Percentiles rank a stretch among this genome's conserved stretches.
These are phyloP conservation scores for Lanius collurio DNA, from an alignment of 2,113 vertebrate genomes.

Conservation along the genomic window DNA sequence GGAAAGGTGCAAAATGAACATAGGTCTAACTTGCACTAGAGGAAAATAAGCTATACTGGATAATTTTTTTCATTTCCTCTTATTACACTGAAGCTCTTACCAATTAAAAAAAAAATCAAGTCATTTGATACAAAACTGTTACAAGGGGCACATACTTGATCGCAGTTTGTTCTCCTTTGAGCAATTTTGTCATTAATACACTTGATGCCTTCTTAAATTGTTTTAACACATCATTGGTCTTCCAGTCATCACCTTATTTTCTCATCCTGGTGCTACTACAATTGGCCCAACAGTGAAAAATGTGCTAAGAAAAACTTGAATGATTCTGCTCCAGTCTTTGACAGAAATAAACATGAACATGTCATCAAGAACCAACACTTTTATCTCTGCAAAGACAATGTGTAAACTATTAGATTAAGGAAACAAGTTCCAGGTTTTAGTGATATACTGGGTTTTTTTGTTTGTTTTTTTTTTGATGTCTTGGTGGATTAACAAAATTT, in stretches of 20 bases:
- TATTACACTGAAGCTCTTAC: not conserved
- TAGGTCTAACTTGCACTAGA: not conserved
- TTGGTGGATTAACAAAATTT: not conserved
- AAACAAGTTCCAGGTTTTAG: not conserved
- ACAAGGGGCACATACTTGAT: not conserved
- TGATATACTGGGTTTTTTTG: not conserved
- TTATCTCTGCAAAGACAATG: constrained; percentile 72
- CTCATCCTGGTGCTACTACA: constrained; percentile 62
- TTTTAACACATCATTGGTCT: constrained; percentile 36
- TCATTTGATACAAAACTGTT: not conserved
- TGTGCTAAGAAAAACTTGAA: constrained; percentile 69
- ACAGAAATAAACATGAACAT: constrained; percentile 73
- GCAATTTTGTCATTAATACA: not conserved
- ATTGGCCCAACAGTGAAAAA: constrained; percentile 74
- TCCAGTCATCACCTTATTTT: constrained; percentile 56
- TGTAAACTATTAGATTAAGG: constrained; percentile 64
- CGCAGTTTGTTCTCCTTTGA: not conserved
- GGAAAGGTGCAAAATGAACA: not conserved
- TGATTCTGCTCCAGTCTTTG: constrained; percentile 65
- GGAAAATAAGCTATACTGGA: not conserved
- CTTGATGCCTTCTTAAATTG: constrained; percentile 58
- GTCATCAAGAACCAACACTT: constrained; percentile 80
- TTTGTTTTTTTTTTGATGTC: not conserved
- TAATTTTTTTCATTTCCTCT: not conserved
- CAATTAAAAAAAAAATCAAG: not conserved